Conservation (phyloP, 2,113 vertebrate genomes). For the Willisornis vidua region DNA sequence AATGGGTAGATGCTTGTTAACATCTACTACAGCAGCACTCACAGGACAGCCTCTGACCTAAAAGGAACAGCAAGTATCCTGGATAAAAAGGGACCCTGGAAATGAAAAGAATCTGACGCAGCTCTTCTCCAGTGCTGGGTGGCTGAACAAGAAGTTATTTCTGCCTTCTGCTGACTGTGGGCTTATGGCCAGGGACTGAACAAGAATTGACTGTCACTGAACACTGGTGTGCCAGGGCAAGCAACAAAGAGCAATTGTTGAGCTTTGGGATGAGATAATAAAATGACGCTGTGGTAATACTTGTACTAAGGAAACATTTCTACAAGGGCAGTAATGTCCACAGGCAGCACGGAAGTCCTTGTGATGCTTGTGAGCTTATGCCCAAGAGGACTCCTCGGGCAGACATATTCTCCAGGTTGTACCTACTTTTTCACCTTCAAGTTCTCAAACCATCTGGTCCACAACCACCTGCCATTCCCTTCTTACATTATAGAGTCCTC, state of each 20-base stretch:
- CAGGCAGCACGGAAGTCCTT: background rate
- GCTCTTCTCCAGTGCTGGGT: background rate
- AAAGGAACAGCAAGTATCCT: background rate
- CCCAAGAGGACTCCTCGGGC: background rate
- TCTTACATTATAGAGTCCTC: background rate
- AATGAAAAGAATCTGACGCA: background rate
- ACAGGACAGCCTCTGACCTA: background rate
- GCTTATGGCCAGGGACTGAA: background rate
- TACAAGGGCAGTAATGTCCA: background rate
- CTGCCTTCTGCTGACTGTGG: background rate
- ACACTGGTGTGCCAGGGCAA: background rate
- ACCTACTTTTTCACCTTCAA: background rate
- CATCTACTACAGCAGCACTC: background rate
- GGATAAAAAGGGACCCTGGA: background rate
- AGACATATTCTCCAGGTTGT: background rate
- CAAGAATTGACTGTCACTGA: background rate
- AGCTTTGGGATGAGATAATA: background rate
- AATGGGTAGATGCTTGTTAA: background rate
- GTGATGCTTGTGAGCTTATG: background rate
- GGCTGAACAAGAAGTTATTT: background rate
- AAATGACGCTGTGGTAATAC: background rate
- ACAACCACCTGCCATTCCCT: background rate
- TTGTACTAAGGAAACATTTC: background rate
- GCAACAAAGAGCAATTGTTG: constrained; percentile 29
- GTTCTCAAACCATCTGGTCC: background rate